phyloP scores from a whole-genome alignment of 2,888 invertebrate genomes.

The Polylopha cassiicola region DNA sequence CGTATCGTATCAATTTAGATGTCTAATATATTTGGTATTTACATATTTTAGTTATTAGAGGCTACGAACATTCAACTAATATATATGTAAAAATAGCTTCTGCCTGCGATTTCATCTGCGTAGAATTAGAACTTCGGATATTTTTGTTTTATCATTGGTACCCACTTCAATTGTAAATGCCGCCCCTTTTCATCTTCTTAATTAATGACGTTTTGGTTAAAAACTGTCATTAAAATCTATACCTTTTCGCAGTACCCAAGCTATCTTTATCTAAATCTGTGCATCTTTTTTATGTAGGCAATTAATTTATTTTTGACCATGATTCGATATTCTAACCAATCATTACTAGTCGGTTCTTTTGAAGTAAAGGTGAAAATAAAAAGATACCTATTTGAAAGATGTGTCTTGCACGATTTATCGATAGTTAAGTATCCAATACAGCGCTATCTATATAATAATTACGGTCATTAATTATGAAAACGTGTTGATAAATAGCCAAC shows the following conservation, averaged over 20 bases:
- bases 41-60: slow-evolving; percentile 12
- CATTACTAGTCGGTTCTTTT: slow-evolving; percentile 13
- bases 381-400: slow-evolving; percentile 8
- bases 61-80: slow-evolving; percentile 15
- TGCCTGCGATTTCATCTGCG: too few relatives aligned
- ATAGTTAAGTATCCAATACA: slow-evolving; percentile 1
- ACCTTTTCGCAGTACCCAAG: too few relatives aligned
- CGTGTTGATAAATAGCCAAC: slow-evolving; percentile 18
- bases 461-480: slow-evolving; percentile 14
- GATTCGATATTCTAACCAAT: slow-evolving; percentile 7
- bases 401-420: slow-evolving; percentile 12
- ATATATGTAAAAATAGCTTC: too few relatives aligned
- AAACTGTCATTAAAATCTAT: too few relatives aligned
- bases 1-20: slow-evolving; percentile 11
- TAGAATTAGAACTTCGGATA: too few relatives aligned
- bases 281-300: too few relatives aligned
- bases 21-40: slow-evolving; percentile 13
- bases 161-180: too few relatives aligned
- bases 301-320: too few relatives aligned
- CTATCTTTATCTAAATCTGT: too few relatives aligned
- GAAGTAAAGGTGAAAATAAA: slow-evolving; percentile 19
- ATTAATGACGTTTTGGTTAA: too few relatives aligned
- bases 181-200: too few relatives aligned
- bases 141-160: too few relatives aligned
- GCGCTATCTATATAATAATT: slow-evolving; percentile 6